A percentile compares a stretch with the other conserved stretches of the same genome.
Evolutionary conservation across 2,888 invertebrate genomes (phyloP).

Genomic region (Melanargia galathea): DNA sequence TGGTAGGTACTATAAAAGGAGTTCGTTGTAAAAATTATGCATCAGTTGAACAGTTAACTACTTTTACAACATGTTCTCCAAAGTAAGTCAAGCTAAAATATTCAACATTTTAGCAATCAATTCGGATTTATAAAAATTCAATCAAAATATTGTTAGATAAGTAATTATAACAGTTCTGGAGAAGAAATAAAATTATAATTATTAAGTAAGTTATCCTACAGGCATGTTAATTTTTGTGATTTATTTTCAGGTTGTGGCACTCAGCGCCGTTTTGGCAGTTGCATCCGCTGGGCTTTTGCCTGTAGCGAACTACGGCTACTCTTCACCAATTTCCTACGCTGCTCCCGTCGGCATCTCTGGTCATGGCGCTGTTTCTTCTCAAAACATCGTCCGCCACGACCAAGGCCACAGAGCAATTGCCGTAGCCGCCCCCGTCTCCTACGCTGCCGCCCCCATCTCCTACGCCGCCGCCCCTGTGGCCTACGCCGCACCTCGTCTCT

Average conservation of each 20-base stretch:
- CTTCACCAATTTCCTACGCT: slow-evolving; percentile 44
- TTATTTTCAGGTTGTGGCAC: slow-evolving; percentile 56
- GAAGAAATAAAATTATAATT: background rate
- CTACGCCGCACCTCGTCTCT: slow-evolving; percentile 49
- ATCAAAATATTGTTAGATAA: background rate
- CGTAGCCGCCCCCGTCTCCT: slow-evolving; percentile 45
- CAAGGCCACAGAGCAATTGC: slow-evolving; percentile 38
- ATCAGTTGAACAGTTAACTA: slow-evolving; percentile 58
- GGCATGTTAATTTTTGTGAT: slow-evolving; percentile 37
- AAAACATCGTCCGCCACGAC: slow-evolving; percentile 54
- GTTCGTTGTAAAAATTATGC: slow-evolving; percentile 49
- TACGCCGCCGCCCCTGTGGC: slow-evolving; percentile 26
- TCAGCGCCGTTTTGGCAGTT: slow-evolving; percentile 69
- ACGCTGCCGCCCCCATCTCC: slow-evolving; percentile 25
- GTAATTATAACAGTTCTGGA: background rate
- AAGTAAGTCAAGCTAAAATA: slow-evolving; percentile 56
- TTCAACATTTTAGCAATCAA: background rate
- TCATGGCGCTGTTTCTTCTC: slow-evolving; percentile 50
- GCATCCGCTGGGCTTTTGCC: slow-evolving; percentile 57
- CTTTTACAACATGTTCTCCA: slow-evolving; percentile 61
- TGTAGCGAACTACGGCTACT: slow-evolving; percentile 57
- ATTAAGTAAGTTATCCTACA: background rate
- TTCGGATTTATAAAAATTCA: background rate
- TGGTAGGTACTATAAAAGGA: slow-evolving; percentile 60
- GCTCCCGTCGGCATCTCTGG: slow-evolving; percentile 47